Evolutionary conservation across 2,888 invertebrate species (phyloP), one percentile per base, ranked within the genome.

Genomic region (Anarsia innoxiella): DNA sequence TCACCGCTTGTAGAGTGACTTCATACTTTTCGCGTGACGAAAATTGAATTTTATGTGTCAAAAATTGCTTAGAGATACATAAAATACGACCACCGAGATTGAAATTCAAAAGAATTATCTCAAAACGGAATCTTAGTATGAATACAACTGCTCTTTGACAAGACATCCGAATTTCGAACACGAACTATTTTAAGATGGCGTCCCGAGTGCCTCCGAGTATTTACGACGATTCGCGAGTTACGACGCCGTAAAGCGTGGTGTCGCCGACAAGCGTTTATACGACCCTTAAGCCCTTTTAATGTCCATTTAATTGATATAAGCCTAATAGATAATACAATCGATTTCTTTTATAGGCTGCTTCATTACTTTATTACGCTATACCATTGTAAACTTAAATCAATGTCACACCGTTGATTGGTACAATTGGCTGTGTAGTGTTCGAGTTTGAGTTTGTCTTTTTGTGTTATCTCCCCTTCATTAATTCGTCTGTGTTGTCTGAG

Each of bases 221-320:
- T 73, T 68, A 73, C 68, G 70, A 65, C 53, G 48, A 63, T 62
- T 66, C 55, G 66, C 70, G 61, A 76, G 66, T 74, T 73, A 73
- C 57, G 67, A 65, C 59, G 57, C 59, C 53, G 67, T 76, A 73
- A 77, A 72, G 53, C 54, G 59, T 51, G 56, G 57, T 61, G 64
- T 66, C 61, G 60, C 58, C 52, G 66, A 68, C 67, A 60, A 56
- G 57, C 55, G 53, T 56, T 58, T 61, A 61, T 46, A 49, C 51
- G 61, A 51, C 60, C 59, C 59, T 62, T 62, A 62, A 63, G 53
- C 59, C 56, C 52, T 55, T 57, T 65, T 72, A 68, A 71, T 63
- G 57, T 48, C 43, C 53, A 39, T 61, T 68, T 67, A 70, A 75
- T 73, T 76, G 66, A 63, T 69, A 63, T 62, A 58, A 62, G 48